phyloP scores from a whole-genome alignment of 2,113 vertebrate genomes.

The Seriola quinqueradiata region DNA sequence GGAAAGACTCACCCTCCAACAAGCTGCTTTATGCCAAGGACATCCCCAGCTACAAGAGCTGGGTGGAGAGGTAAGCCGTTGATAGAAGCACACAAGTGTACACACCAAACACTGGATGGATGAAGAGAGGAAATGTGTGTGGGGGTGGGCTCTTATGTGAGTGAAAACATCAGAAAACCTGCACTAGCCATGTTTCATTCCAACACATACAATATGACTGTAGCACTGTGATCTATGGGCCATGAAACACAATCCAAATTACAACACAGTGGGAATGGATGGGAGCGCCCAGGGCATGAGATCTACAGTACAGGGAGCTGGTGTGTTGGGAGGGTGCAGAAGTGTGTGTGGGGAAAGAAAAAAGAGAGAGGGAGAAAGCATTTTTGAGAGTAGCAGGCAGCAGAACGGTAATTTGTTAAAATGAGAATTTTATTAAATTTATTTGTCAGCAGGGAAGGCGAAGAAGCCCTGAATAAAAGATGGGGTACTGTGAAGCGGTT shows the following conservation, averaged over 20 bases:
- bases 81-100: not conserved
- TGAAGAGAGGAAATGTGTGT: constrained; percentile 12
- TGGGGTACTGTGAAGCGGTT: constrained; percentile 57
- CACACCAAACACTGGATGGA: constrained; percentile 27
- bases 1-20: constrained; percentile 98
- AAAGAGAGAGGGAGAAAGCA: not conserved
- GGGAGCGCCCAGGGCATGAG: constrained; percentile 44
- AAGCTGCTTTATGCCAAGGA: constrained; percentile 99
- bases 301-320: constrained; percentile 39
- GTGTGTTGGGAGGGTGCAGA: constrained; percentile 6
- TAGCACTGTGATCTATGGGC: constrained; percentile 66
- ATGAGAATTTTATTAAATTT: constrained; percentile 76
- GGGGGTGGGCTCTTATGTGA: not conserved
- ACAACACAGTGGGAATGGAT: constrained; percentile 70
- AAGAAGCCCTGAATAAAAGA: constrained; percentile 78
- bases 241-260: constrained; percentile 70
- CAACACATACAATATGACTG: constrained; percentile 23
- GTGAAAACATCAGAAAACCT: constrained; percentile 42
- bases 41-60: constrained; percentile 99
- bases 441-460: constrained; percentile 62
- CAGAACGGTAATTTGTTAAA: constrained; percentile 76
- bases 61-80: constrained; percentile 96
- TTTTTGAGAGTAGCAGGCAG: constrained; percentile 53
- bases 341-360: not conserved
- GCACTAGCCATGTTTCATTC: constrained; percentile 58